Conservation (phyloP, 2,888 invertebrate genomes). For the Endomychus coccineus region DNA sequence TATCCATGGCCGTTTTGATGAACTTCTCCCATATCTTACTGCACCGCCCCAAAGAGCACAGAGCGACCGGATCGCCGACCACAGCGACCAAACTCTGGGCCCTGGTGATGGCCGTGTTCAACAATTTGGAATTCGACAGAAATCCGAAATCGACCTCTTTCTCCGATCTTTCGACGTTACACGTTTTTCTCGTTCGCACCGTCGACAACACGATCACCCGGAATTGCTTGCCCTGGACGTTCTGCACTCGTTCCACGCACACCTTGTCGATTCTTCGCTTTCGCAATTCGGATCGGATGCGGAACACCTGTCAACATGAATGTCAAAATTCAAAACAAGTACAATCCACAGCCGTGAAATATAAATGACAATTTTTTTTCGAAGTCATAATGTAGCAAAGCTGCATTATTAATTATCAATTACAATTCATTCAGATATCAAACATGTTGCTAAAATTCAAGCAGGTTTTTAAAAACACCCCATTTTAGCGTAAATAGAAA, state of each 20-base stretch:
- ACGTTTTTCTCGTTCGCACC: constrained; percentile 67
- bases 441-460: too few species aligned
- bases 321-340: too few species aligned
- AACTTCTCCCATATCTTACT: constrained; percentile 75
- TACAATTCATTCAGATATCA: too few species aligned
- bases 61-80: constrained; percentile 75
- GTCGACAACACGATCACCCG: constrained; percentile 75
- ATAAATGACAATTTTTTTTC: too few species aligned
- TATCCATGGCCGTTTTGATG: constrained; percentile 62
- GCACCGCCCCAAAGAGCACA: constrained; percentile 74
- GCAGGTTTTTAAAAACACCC: too few species aligned
- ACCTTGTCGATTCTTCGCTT: constrained; percentile 66
- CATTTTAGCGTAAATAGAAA: too few species aligned
- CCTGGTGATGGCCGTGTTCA: constrained; percentile 76
- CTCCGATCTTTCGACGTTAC: constrained; percentile 45
- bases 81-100: constrained; percentile 78
- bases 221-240: constrained; percentile 84
- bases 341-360: too few species aligned
- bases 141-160: constrained; percentile 72
- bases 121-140: constrained; percentile 69
- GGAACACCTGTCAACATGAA: too few species aligned
- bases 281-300: constrained; percentile 68
- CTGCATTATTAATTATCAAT: too few species aligned
- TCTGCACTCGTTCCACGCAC: constrained; percentile 73
- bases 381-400: too few species aligned